phyloP scores from a whole-genome alignment of 2,113 vertebrate genomes.

The Balaenoptera acutorostrata region DNA sequence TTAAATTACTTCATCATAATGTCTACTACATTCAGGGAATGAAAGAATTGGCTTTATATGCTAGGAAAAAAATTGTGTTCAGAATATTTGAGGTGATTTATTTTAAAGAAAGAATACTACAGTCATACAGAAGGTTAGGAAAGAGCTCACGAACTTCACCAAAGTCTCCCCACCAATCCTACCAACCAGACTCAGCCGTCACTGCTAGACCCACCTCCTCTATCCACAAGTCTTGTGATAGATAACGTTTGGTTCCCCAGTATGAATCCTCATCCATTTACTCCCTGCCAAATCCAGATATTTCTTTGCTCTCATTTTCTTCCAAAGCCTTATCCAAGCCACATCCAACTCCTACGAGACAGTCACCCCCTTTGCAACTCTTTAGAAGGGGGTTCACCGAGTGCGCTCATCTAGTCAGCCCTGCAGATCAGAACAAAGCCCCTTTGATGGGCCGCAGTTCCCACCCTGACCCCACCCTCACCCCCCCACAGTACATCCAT shows the following conservation, averaged over 20 bases:
- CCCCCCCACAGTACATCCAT: rapidly evolving
- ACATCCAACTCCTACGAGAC: neutral
- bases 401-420: too few relatives aligned
- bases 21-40: neutral
- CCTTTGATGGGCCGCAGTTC: too few relatives aligned
- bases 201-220: neutral
- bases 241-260: neutral
- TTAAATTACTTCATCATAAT: neutral
- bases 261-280: too few relatives aligned
- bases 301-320: neutral
- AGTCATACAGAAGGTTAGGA: neutral
- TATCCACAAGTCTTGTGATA: neutral
- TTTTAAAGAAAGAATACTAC: neutral
- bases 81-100: neutral
- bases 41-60: neutral
- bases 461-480: neutral
- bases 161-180: neutral
- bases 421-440: neutral
- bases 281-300: neutral
- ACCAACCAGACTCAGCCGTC: neutral
- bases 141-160: neutral
- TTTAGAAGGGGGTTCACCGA: neutral
- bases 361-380: neutral
- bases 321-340: neutral
- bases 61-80: neutral